Evolutionary conservation across 2,888 invertebrate genomes (phyloP).

Genomic region (Aphrophora alni): DNA sequence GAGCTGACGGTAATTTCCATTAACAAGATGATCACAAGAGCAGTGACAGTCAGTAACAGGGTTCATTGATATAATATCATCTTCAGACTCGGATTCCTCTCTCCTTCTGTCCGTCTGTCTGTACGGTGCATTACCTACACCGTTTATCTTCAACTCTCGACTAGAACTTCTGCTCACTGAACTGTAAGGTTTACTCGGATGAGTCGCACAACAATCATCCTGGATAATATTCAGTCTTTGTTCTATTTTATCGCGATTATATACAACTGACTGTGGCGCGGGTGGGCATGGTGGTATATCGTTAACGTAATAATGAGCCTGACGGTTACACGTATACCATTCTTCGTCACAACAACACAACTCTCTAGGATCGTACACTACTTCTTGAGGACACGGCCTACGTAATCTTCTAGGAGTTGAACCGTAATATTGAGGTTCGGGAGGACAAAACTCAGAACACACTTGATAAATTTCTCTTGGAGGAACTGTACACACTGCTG

Average conservation of each 20-base stretch:
- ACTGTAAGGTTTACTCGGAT: constrained; percentile 12
- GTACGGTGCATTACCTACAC: constrained; percentile 26
- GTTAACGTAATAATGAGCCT: constrained; percentile 27
- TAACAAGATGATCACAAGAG: constrained; percentile 47
- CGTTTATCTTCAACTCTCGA: constrained; percentile 29
- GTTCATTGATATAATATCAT: constrained; percentile 43
- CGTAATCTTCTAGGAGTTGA: constrained; percentile 31
- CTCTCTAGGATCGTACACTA: constrained; percentile 23
- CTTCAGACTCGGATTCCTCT: constrained; percentile 47
- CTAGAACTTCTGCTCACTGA: constrained; percentile 26
- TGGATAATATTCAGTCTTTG: constrained; percentile 33
- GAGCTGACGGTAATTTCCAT: constrained; percentile 46
- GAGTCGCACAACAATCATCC: constrained; percentile 39
- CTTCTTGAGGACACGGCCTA: constrained; percentile 14
- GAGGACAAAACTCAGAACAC: constrained; percentile 24
- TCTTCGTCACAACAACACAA: constrained; percentile 46
- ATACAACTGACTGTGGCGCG: constrained; percentile 14
- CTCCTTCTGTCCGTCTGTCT: constrained; percentile 32
- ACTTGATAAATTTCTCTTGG: constrained; percentile 33
- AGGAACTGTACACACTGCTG: constrained; percentile 10
- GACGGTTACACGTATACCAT: constrained; percentile 20
- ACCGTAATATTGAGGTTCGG: constrained; percentile 38
- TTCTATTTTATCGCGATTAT: not conserved
- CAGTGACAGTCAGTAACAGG: constrained; percentile 45
- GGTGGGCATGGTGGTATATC: constrained; percentile 38